Percentiles rank a stretch among this genome's conserved stretches.
Conservation (phyloP, 2,797 vertebrate species). For the Pseudotriccus pelzelni region DNA sequence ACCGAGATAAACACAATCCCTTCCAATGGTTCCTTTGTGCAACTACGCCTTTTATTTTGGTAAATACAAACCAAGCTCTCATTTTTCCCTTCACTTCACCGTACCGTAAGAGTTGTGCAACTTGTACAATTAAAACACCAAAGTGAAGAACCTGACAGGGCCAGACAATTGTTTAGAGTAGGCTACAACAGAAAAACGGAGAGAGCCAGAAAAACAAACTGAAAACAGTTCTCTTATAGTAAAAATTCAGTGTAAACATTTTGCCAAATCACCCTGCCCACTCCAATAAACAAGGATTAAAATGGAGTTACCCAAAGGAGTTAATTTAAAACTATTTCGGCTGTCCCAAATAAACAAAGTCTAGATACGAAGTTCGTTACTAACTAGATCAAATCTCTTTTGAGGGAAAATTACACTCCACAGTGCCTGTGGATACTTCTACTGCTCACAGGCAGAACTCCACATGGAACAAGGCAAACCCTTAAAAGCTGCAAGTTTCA, state of each 20-base stretch:
- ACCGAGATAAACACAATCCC: not conserved
- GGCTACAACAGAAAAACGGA: not conserved
- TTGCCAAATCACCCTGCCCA: not conserved
- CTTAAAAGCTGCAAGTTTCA: not conserved
- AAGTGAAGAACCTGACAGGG: not conserved
- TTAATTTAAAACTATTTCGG: not conserved
- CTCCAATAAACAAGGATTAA: not conserved
- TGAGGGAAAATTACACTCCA: not conserved
- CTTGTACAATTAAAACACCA: not conserved
- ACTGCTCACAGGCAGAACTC: not conserved
- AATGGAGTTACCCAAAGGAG: not conserved
- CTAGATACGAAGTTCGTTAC: not conserved
- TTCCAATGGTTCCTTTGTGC: not conserved
- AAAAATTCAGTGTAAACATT: not conserved
- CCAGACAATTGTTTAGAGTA: not conserved
- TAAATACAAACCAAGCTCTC: not conserved
- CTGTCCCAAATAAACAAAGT: not conserved
- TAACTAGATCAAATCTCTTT: not conserved
- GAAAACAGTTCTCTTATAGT: not conserved
- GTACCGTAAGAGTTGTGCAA: not conserved
- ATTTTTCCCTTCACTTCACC: not conserved
- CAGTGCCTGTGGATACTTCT: not conserved
- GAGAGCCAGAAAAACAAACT: not conserved
- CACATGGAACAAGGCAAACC: not conserved
- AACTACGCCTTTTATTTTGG: not conserved